Conservation (phyloP, 2,113 vertebrate species). For the Ellobius talpinus region DNA sequence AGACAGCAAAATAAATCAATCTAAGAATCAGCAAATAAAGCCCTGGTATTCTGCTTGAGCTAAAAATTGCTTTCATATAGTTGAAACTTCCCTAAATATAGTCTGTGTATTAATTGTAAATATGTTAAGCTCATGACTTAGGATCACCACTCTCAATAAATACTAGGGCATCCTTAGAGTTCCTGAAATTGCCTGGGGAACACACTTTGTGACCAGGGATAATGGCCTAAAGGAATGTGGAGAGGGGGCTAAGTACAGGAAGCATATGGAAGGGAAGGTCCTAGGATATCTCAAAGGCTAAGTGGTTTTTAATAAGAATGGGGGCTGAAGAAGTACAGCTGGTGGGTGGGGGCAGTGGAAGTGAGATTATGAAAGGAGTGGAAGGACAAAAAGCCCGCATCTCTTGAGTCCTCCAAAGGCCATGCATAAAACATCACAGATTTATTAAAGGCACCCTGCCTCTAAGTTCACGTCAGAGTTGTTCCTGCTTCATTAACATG, state of each 20-base stretch:
- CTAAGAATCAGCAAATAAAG: conserved; percentile 41
- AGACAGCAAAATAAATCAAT: conserved; percentile 15
- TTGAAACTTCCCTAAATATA: conserved; percentile 13
- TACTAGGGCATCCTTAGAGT: neutral
- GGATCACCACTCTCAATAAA: neutral
- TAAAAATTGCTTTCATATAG: conserved; percentile 10
- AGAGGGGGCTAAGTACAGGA: neutral
- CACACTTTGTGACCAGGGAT: neutral
- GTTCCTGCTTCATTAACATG: conserved; percentile 38
- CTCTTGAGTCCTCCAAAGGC: neutral
- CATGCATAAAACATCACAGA: neutral
- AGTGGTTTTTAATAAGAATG: neutral
- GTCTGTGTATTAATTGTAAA: conserved; percentile 10
- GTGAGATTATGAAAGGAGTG: neutral
- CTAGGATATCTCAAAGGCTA: neutral
- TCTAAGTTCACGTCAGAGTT: conserved; percentile 38
- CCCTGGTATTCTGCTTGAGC: conserved; percentile 6
- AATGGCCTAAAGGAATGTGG: neutral
- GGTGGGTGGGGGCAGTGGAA: neutral
- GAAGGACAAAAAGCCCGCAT: neutral
- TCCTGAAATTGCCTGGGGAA: neutral
- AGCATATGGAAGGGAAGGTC: conserved; percentile 18
- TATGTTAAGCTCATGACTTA: neutral
- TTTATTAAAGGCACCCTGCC: conserved; percentile 4
- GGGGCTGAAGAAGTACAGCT: neutral